Base-by-base conservation (phyloP, 1,140 invertebrate species). In the Drosophila nigrodunni region DNA sequence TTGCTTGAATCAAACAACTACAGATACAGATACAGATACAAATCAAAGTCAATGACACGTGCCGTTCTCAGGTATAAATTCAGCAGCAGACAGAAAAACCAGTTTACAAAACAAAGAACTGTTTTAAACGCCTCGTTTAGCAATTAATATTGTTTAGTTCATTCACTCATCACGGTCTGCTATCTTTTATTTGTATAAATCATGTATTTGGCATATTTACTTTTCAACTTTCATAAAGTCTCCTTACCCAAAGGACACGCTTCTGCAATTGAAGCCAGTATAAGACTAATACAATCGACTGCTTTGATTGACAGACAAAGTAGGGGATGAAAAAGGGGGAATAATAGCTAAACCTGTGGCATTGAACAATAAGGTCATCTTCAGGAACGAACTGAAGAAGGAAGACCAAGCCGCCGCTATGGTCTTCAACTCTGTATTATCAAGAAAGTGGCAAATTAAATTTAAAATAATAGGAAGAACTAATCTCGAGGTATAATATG, bases 141-240 rank as follows among this genome's bases (percentile, higher is more conserved):
- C 78, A 80, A 79, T 78, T 89, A 87, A 90, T 65, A 67, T 52
- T 71, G 18, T n/a, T 74, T 74, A 73, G 39, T 49, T 64, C 46
- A 11, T 37, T 37, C 43, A 39, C 44, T 46, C 39, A 58, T 7
- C 47, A 21, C n/a, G 9, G 18, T 11, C 9, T 21, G 37, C 46
- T 44, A 35, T 69, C 10, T 44, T 30, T 41, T 47, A 57, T 21
- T 59, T 41, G 18, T 55, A 58, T 5, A 30, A 5, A 18, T 50
- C 47, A 57, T 85, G 66, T 21, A 65, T 73, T 77, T 89, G 85
- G 65, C 80, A 89, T 88, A 78, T 88, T 88, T 89, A 81, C 85
- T 58, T 81, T 80, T 61, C 58, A 37, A 73, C 74, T 68, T 77
- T 49, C 25, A 34, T 25, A 37, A 50, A 69, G 72, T 77, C 68